Conservation (phyloP, 2,888 invertebrate genomes). For the Tetragnatha montana region DNA sequence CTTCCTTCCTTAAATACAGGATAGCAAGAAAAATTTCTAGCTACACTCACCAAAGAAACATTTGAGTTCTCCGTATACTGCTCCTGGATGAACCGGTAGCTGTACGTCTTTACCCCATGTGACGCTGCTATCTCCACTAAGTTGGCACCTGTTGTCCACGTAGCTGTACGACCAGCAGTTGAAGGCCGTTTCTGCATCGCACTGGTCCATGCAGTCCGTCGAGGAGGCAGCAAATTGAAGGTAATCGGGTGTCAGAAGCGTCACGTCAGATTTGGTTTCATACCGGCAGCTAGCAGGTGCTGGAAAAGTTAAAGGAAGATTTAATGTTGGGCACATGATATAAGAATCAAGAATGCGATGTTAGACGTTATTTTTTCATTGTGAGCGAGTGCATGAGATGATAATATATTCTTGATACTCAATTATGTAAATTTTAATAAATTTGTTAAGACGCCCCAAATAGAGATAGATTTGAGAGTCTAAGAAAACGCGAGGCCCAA, state of each 20-base stretch:
- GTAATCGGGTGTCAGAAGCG: slow-evolving; percentile 77
- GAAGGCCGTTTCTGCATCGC: slow-evolving; percentile 76
- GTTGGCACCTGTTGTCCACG: slow-evolving; percentile 76
- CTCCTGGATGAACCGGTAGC: slow-evolving; percentile 72
- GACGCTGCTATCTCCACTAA: slow-evolving; percentile 77
- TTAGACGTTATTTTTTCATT: neutral
- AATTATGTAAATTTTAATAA: too few relatives aligned
- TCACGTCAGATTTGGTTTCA: slow-evolving; percentile 75
- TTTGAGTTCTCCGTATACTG: slow-evolving; percentile 76
- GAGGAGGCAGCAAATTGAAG: slow-evolving; percentile 77
- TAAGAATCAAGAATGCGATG: neutral
- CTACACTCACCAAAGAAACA: slow-evolving; percentile 77
- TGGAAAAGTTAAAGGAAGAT: slow-evolving; percentile 71
- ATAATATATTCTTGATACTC: neutral
- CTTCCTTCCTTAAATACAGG: neutral
- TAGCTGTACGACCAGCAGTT: slow-evolving; percentile 77
- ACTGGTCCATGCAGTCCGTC: slow-evolving; percentile 77
- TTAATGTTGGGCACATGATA: neutral
- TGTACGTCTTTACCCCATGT: slow-evolving; percentile 74
- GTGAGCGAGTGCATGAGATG: neutral
- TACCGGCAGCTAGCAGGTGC: slow-evolving; percentile 77
- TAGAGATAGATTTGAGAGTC: too few relatives aligned
- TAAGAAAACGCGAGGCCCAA: too few relatives aligned
- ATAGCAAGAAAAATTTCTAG: neutral
- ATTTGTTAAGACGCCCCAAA: too few relatives aligned